Evolutionary conservation across 2,797 vertebrate species (phyloP).

Genomic region (Enteromius trimaculatus): DNA sequence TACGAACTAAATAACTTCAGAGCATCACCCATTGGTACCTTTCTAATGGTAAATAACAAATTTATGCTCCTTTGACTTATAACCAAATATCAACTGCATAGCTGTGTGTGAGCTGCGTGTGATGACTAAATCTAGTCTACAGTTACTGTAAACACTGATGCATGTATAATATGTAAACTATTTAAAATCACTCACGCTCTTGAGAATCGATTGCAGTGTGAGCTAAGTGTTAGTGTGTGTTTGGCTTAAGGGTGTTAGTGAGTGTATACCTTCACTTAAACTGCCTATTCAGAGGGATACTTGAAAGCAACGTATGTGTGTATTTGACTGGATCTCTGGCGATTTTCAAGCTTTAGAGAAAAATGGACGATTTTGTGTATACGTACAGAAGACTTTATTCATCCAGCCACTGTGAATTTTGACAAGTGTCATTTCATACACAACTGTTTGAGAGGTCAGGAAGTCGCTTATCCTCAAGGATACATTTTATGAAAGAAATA

Average conservation of each 20-base stretch:
- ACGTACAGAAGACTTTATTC: background rate
- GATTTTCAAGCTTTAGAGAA: slow-evolving; percentile 9
- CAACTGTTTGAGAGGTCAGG: background rate
- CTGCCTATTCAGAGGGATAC: background rate
- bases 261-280: background rate
- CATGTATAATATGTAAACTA: background rate
- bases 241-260: background rate
- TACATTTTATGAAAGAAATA: background rate
- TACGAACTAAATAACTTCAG: background rate
- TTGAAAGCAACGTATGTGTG: background rate
- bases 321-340: background rate
- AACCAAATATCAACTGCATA: background rate
- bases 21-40: background rate
- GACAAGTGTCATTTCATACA: background rate
- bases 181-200: background rate
- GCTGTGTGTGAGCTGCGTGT: background rate
- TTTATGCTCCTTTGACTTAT: background rate
- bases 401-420: background rate
- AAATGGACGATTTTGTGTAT: background rate
- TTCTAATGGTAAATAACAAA: background rate
- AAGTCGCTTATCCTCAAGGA: background rate
- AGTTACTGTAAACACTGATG: background rate
- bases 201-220: background rate
- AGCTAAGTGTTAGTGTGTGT: background rate
- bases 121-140: background rate